phyloP scores from a whole-genome alignment of 2,113 vertebrate species.

The Gobio gobio region DNA sequence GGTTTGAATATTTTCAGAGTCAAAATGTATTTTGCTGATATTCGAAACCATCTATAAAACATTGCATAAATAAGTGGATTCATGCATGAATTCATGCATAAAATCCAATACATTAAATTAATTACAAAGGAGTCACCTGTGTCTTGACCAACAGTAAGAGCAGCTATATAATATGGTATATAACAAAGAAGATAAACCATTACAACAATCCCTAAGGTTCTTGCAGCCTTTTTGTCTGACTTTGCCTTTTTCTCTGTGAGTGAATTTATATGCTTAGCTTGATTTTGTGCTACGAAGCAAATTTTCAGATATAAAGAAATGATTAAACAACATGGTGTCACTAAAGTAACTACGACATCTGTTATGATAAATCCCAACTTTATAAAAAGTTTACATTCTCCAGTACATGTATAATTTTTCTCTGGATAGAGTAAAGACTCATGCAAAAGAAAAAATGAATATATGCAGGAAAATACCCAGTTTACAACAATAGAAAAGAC shows the following conservation, averaged over 20 bases:
- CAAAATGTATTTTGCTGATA: constrained; percentile 42
- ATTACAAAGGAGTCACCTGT: background rate
- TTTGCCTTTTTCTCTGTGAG: background rate
- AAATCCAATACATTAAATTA: constrained; percentile 34
- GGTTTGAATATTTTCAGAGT: constrained; percentile 39
- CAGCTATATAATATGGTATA: constrained; percentile 40
- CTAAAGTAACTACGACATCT: constrained; percentile 30
- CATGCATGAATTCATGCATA: constrained; percentile 46
- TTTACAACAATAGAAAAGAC: constrained; percentile 58
- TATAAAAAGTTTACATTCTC: constrained; percentile 21
- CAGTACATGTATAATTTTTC: background rate
- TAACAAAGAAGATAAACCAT: constrained; percentile 41
- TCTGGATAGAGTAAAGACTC: constrained; percentile 13
- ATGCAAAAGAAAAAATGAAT: constrained; percentile 35
- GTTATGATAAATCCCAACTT: background rate
- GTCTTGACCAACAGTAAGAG: constrained; percentile 1
- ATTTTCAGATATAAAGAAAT: constrained; percentile 45
- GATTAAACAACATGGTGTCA: constrained; percentile 24
- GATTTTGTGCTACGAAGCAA: constrained; percentile 17
- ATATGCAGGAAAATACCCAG: constrained; percentile 63
- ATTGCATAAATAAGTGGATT: constrained; percentile 52
- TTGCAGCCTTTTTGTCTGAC: constrained; percentile 44
- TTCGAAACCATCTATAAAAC: constrained; percentile 54
- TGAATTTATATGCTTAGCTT: constrained; percentile 16
- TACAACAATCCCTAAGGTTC: constrained; percentile 37